Evolutionary conservation across 2,113 vertebrate species (phyloP).

Genomic region (Pelusios castaneus): DNA sequence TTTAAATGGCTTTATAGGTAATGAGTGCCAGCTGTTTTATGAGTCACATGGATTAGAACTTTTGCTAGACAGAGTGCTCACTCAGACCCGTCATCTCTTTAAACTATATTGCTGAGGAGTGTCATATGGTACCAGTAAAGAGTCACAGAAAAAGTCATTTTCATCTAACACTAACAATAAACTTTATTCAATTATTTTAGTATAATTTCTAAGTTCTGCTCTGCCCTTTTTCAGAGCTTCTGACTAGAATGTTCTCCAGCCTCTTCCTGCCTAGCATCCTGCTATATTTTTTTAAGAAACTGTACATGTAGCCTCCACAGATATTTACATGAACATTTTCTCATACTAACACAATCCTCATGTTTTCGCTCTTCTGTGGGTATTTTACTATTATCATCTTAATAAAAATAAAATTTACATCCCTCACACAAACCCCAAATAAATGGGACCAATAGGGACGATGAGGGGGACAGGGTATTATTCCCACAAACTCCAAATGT

Average conservation of each 20-base stretch:
- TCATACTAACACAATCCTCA: rapidly evolving
- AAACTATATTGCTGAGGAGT: background rate
- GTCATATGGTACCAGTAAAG: background rate
- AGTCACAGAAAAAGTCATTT: background rate
- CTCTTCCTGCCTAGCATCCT: background rate
- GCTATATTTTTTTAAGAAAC: background rate
- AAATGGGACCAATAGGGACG: background rate
- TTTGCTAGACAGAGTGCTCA: background rate
- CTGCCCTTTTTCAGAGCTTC: background rate
- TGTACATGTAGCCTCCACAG: background rate
- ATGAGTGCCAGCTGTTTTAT: background rate
- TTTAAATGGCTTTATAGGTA: background rate
- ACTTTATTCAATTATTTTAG: background rate
- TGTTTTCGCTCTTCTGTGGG: background rate
- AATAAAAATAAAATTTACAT: background rate
- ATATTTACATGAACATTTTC: background rate
- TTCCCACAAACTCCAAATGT: background rate
- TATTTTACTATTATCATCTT: background rate
- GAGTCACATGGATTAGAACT: background rate
- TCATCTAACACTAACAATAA: background rate
- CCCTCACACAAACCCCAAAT: background rate
- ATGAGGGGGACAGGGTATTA: background rate
- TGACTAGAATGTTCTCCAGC: background rate
- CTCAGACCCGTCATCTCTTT: background rate
- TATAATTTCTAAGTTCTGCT: background rate